Conservation (phyloP, 2,888 invertebrate genomes). For the Acrocyrtus sp. region DNA sequence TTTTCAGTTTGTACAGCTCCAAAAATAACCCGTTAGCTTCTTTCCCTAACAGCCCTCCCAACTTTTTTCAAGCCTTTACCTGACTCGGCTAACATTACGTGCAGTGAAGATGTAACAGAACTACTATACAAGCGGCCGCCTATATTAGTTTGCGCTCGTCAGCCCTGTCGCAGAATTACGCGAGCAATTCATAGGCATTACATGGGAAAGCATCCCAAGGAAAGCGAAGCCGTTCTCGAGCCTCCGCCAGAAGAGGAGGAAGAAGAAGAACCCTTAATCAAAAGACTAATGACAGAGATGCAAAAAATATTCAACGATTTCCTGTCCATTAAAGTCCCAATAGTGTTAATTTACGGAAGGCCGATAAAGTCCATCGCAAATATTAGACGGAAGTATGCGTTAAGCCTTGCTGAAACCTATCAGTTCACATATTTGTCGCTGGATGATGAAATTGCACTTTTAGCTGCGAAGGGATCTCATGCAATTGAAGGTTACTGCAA, state of each 20-base stretch:
- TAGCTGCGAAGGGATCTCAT: constrained; percentile 19
- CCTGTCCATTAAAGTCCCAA: constrained; percentile 34
- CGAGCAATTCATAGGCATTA: constrained; percentile 5
- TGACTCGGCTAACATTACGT: too few relatives aligned
- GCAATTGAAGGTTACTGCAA: constrained; percentile 20
- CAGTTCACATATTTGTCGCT: constrained; percentile 49
- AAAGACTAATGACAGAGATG: constrained; percentile 15
- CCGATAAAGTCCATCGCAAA: constrained; percentile 27
- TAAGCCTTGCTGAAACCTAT: constrained; percentile 39
- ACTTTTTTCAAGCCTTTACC: too few relatives aligned
- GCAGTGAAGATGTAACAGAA: too few relatives aligned
- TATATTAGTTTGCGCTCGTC: too few relatives aligned
- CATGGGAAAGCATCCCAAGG: constrained; percentile 10
- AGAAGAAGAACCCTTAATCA: constrained; percentile 23
- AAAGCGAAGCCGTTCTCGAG: not conserved
- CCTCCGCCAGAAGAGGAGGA: not conserved
- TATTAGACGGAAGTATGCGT: constrained; percentile 30
- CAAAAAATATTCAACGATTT: constrained; percentile 17
- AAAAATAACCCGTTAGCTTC: too few relatives aligned
- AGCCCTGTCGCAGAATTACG: not conserved
- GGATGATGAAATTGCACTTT: constrained; percentile 37
- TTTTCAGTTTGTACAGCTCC: too few relatives aligned
- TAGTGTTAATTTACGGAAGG: constrained; percentile 50
- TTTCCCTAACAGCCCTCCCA: too few relatives aligned
- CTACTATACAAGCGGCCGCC: too few relatives aligned